A percentile compares a stretch with the other conserved stretches of the same genome.
Conservation (phyloP, 2,888 invertebrate species). For the Elgonia sp. region DNA sequence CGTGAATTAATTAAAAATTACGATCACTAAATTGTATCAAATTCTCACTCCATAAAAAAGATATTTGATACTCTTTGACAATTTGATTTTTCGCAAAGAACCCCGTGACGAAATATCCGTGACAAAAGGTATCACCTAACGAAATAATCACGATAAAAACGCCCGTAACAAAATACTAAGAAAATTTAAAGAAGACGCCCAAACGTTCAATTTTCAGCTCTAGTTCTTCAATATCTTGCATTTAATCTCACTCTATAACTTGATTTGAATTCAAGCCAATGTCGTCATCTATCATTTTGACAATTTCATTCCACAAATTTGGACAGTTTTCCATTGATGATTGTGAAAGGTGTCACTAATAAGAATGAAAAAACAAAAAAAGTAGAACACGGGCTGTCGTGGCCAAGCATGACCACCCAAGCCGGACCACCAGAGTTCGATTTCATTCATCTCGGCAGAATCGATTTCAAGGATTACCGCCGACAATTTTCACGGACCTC, state of each 20-base stretch:
- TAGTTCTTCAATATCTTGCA: background rate
- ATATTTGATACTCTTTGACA: slow-evolving; percentile 39
- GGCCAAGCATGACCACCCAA: slow-evolving; percentile 80
- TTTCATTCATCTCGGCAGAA: slow-evolving; percentile 78
- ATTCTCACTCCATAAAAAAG: slow-evolving; percentile 21
- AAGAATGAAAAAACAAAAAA: slow-evolving; percentile 57
- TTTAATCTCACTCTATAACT: background rate
- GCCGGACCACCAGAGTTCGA: slow-evolving; percentile 81
- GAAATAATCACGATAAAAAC: slow-evolving; percentile 56
- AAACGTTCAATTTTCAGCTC: no score
- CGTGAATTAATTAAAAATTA: slow-evolving; percentile 43
- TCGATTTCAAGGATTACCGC: slow-evolving; percentile 81
- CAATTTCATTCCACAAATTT: slow-evolving; percentile 2
- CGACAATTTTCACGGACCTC: slow-evolving; percentile 83
- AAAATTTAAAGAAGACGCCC: slow-evolving; percentile 57
- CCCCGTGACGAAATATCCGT: slow-evolving; percentile 61
- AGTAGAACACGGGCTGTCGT: slow-evolving; percentile 64
- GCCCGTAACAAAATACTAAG: slow-evolving; percentile 48
- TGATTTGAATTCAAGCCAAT: slow-evolving; percentile 18
- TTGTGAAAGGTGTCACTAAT: slow-evolving; percentile 67
- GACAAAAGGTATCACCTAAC: slow-evolving; percentile 66
- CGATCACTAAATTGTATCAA: slow-evolving; percentile 33
- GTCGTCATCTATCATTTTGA: slow-evolving; percentile 7
- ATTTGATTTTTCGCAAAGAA: slow-evolving; percentile 62
- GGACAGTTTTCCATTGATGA: slow-evolving; percentile 49